Base-by-base conservation (phyloP, 2,113 vertebrate species). In the Xyrauchen texanus region DNA sequence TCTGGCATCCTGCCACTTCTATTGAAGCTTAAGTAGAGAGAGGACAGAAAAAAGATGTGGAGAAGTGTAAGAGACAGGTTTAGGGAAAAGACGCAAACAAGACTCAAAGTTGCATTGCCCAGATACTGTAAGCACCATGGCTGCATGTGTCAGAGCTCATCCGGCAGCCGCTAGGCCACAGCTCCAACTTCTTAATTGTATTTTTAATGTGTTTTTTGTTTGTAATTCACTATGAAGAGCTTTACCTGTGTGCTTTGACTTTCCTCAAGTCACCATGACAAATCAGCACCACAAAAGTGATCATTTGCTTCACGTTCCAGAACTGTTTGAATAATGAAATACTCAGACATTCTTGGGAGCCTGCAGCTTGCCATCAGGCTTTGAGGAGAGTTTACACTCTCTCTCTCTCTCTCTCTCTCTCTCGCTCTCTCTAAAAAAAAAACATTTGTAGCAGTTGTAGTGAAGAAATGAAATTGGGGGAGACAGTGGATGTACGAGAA, bases 251-350 rank as follows among this genome's bases (percentile, higher is more conserved):
- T 2, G 42, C 42, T 15, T 1, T 74, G 71, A 42, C 21, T 34
- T 34, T 34, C 21, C 21, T 34, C 21, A 34, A 61, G 71, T 51
- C 71, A 62, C 58, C 45, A 11, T 74, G 58, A 62, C 46, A 62
- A 62, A 62, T 74, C 44, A 63, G 58, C 58, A 45, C 42, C 57
- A 34, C 72, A 51, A 13, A 74, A 76, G 49, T 45, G 51, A 76
- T 76, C 62, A 76, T 76, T 65, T 61, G 74, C 21, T 52, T 8
- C 47, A 44, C 73, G 55, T 76, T 12, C 49, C 12, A 65, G 62
- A 61, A 53, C 65, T 76, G 62, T 76, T 76, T 92, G 89, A 91
- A 92, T 91, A 88, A 91, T 91, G 86, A 87, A 92, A 82, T 81
- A 86, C 81, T 80, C 84, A 81, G 87, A 86, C 88, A 84, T 80